These are phyloP conservation scores for Hirtodrosophila duncani DNA, from an alignment of 2,888 invertebrate species.

Conservation along the genomic window DNA sequence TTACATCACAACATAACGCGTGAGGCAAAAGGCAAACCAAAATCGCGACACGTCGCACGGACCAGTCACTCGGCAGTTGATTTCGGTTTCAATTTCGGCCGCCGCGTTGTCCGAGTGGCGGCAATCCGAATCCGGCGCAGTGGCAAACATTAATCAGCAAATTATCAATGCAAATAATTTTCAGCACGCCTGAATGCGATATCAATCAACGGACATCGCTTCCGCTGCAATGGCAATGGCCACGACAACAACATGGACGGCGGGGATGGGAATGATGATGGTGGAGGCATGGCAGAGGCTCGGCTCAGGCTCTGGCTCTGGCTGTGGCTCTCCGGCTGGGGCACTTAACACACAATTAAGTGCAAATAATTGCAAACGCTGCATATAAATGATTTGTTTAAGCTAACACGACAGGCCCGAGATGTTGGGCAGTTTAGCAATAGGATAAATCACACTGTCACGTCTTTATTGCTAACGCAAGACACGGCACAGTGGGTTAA, in stretches of 20 bases:
- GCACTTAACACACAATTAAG: slow-evolving; percentile 77
- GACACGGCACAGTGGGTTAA: slow-evolving; percentile 14
- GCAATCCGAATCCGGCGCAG: too few relatives aligned
- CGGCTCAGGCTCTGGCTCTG: not conserved
- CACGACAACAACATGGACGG: not conserved
- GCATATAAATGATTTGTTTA: slow-evolving; percentile 77
- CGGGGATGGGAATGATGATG: not conserved
- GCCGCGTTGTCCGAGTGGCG: slow-evolving; percentile 32
- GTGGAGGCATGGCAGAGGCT: not conserved
- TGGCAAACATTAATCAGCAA: slow-evolving; percentile 73
- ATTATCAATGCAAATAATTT: slow-evolving; percentile 75
- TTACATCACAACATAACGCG: slow-evolving; percentile 38
- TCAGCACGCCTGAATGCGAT: slow-evolving; percentile 72
- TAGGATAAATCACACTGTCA: slow-evolving; percentile 52
- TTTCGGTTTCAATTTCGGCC: not conserved
- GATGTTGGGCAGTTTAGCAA: slow-evolving; percentile 9
- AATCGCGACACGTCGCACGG: slow-evolving; percentile 55
- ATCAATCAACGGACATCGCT: slow-evolving; percentile 73
- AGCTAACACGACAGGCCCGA: slow-evolving; percentile 56
- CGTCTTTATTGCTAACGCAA: slow-evolving; percentile 47
- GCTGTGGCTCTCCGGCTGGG: slow-evolving; percentile 40
- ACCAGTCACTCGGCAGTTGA: not conserved
- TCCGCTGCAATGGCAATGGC: slow-evolving; percentile 52
- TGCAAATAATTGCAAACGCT: slow-evolving; percentile 76
- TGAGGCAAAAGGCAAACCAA: slow-evolving; percentile 44